phyloP scores from a whole-genome alignment of 92 coral and sea anemone genomes.

The Palythoa grandiflora region DNA sequence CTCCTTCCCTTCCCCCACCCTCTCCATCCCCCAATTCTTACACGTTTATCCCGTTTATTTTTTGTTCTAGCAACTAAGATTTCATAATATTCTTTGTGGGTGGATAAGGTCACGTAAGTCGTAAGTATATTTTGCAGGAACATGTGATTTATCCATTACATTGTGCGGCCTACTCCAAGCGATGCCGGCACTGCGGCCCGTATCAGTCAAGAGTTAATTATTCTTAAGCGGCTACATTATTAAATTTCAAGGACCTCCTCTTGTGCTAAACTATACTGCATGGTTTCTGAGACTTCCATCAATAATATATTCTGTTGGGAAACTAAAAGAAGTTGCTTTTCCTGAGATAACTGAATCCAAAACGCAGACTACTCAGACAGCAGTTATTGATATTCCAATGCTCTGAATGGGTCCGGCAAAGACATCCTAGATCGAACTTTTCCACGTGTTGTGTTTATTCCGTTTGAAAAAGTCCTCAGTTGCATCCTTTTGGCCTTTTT shows the following conservation, averaged over 20 bases:
- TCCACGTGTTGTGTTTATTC: constrained; percentile 4
- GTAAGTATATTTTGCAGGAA: background rate
- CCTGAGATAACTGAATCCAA: background rate
- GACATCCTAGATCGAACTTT: background rate
- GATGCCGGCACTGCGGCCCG: background rate
- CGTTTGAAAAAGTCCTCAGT: background rate
- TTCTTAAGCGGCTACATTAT: background rate
- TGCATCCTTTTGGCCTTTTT: background rate
- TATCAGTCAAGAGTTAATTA: background rate
- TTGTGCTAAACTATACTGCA: background rate
- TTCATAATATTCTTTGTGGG: background rate
- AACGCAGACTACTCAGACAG: background rate
- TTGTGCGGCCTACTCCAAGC: background rate
- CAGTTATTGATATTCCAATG: background rate
- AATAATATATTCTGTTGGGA: background rate
- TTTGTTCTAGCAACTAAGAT: background rate
- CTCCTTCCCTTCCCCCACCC: too few relatives aligned
- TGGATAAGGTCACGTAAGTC: background rate
- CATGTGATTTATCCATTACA: constrained; percentile 13
- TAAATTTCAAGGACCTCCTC: background rate
- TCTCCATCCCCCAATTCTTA: background rate
- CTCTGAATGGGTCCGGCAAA: background rate
- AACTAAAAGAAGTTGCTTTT: background rate
- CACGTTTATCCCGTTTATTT: too few relatives aligned
- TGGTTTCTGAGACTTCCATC: background rate